Evolutionary conservation across 2,888 invertebrate genomes (phyloP), one percentile per base, ranked within the genome.

Genomic region (Diarsia brunnea): DNA sequence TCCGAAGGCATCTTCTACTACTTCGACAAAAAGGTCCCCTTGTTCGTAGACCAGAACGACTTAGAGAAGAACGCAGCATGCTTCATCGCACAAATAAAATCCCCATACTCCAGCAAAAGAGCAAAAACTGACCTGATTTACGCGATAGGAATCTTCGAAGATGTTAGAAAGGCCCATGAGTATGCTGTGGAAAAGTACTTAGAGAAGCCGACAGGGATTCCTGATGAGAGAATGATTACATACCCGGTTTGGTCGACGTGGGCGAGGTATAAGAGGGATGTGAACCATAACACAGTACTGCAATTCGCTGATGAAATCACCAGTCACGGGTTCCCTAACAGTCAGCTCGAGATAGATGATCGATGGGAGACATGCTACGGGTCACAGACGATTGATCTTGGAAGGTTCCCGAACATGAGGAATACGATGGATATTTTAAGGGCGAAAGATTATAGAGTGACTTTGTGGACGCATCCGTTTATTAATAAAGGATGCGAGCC

Each of bases 201-300:
- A 61, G 95, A 96, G 0, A 97, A 97, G 85, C 98, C 98, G 0
- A 92, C 90, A 0, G 97, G 95, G 0, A 92, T 97, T 47, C 98
- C 97, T 0, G 97, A 97, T 87, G 93, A 95, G 58, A 89, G 93
- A 27, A 97, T 97, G 95, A 95, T 98, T 10, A 92, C 92, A 11
- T 94, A 97, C 77, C 98, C 98, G 0, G 97, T 98, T 82, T 98
- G 98, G 97, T 97, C 98, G 0, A 97, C 98, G 0, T 97, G 97
- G 97, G 97, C 97, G 0, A 92, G 96, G 60, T 97, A 97, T 89
- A 97, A 97, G 76, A 90, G 93, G 0, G 89, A 95, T 19, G 95
- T 98, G 0, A 96, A 97, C 83, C 97, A 97, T 81, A 88, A 92
- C 0, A 91, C 93, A 0, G 95, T 97, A 0, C 67, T 96, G 38